Evolutionary conservation across 1,140 invertebrate species (phyloP), one percentile per base, ranked within the genome.

Genomic region (Papilio helenus): DNA sequence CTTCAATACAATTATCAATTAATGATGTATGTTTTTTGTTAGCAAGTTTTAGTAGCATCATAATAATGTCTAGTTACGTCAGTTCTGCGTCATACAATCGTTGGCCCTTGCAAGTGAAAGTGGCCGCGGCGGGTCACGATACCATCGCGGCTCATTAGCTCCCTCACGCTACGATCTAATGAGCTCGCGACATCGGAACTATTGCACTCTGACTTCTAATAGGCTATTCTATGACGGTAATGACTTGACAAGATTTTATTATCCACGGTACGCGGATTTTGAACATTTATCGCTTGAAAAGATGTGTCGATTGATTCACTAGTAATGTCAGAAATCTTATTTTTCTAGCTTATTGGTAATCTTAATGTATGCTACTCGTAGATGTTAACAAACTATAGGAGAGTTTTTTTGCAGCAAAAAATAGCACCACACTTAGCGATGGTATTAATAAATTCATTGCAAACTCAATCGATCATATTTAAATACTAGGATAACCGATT

Each of bases 21-120:
- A 29, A 29, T 29, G 1, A 29, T 29, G 29, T 39, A 39, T 39
- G 34, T 7, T 39, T 39, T 39, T 39, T 39, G 5, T 39, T 39
- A 39, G 9, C 46, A 16, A 34, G 34, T 58, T 5, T 51, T 29
- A 23, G 58, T 61, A 61, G 20, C 9, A 46, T 61, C 20, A 61
- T 18, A 12, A 16, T 71, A 14, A 20, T 16, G n/a, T 71, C 3
- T 71, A 71, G 68, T 39, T 39, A 72, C 20, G 71, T 74, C 34
- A 34, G 14, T 42, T 81, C 74, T 84, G 46, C 39, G 68, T 65
- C n/a, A 78, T 34, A 78, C 49, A 80, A 80, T 87, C 84, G 79
- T 79, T 87, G 84, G 73, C 87, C 87, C 88, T 89, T 84, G 83
- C 83, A 88, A 90, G 89, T 90, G 90, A 92, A 92, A 91, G 91